These are phyloP conservation scores for Salvelinus alpinus DNA, from an alignment of 2,113 vertebrate species.

Conservation along the genomic window DNA sequence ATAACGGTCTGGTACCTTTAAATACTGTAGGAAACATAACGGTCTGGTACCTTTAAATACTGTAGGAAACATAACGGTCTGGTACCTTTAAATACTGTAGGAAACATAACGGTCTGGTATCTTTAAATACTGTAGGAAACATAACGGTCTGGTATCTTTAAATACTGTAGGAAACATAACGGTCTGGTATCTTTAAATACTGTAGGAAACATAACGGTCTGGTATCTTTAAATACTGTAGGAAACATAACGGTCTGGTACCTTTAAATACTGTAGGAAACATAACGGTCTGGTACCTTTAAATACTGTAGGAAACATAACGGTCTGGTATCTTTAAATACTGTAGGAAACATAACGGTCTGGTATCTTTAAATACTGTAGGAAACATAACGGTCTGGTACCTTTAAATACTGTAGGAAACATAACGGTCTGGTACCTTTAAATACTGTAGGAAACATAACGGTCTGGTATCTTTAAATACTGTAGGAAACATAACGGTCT, in stretches of 20 bases:
- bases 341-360: constrained; percentile 38
- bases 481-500: constrained; percentile 38
- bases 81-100: too few species aligned
- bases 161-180: too few species aligned
- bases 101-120: too few species aligned
- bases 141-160: not conserved
- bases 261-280: constrained; percentile 48
- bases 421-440: not conserved
- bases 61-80: constrained; percentile 38
- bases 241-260: too few species aligned
- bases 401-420: constrained; percentile 48
- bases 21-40: constrained; percentile 46
- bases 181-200: constrained; percentile 19
- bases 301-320: too few species aligned
- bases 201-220: constrained; percentile 37
- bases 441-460: too few species aligned
- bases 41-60: constrained; percentile 14
- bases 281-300: not conserved
- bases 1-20: too few species aligned
- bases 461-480: constrained; percentile 15
- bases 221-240: too few species aligned
- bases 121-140: constrained; percentile 48
- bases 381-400: too few species aligned
- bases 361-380: too few species aligned
- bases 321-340: constrained; percentile 20